Evolutionary conservation across 53 echinoderm and acorn worm genomes (phyloP), one percentile per base, ranked within the genome.

Genomic region (Echinarachnius parma): DNA sequence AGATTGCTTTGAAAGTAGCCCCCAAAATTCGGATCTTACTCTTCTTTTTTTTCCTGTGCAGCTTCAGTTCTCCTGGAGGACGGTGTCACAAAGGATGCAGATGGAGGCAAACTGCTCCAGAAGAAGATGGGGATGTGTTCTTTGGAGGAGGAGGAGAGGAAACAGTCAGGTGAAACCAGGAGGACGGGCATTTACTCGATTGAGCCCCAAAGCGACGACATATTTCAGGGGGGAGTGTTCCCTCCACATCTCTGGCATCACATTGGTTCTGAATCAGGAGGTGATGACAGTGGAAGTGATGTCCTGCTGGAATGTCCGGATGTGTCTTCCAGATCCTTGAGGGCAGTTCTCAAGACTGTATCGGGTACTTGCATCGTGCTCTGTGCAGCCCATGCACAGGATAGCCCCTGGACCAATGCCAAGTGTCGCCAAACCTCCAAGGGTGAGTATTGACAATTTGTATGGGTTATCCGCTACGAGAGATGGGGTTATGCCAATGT

Each of bases 331-430:
- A 31, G 52, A 47, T 31, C 34, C 11, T 20, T 60, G 22, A 64
- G 47, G 47, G 56, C 39, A 30, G 60, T 86, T 15, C 14, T 86
- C 5, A 80, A 75, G 7, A n/a, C 36, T 3, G 52, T 46, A 19
- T 31, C 42, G 33, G 62, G 67, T 10, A 47, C 61, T 19, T 77
- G 84, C 31, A 52, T 89, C 34, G 59, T 83, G 16, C 36, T 89
- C 28, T 79, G 83, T 59, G 84, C 86, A 24, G 56, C 75, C 14
- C 86, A 93, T 53, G 22, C 19, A 53, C 61, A 66, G 9, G 18
- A 64, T 21, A 64, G 80, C 52, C 78, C 80, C 9, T 93, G 93
- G 93, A 83, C 86, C 4, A 80, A 60, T 35, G 28, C 44, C 9
- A 18, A 15, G 20, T 76, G 85, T 52, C 71, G 30, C 35, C 64